Percentiles rank a stretch among this genome's conserved stretches.
Conservation (phyloP, 2,888 invertebrate genomes). For the Erebia ligea region DNA sequence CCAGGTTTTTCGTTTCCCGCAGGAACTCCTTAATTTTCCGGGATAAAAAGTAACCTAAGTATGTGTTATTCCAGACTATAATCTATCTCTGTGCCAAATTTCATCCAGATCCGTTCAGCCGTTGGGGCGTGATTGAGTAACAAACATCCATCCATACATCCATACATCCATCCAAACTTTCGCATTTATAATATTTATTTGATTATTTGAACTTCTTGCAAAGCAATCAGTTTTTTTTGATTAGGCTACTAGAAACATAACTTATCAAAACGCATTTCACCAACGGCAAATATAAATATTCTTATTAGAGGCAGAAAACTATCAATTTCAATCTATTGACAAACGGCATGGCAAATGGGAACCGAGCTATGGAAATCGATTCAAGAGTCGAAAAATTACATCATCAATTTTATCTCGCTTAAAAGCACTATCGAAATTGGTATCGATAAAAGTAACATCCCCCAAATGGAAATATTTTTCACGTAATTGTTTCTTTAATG, state of each 20-base stretch:
- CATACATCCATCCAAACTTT: too few relatives aligned
- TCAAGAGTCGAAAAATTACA: slow-evolving; percentile 68
- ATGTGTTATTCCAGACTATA: too few relatives aligned
- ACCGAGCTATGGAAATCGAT: slow-evolving; percentile 61
- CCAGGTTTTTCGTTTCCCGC: too few relatives aligned
- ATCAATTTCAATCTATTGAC: slow-evolving; percentile 34
- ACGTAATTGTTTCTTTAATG: slow-evolving; percentile 71
- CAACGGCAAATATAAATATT: slow-evolving; percentile 14
- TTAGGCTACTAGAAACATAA: background rate
- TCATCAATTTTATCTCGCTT: slow-evolving; percentile 66
- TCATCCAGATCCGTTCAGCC: too few relatives aligned
- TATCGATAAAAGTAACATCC: slow-evolving; percentile 68
- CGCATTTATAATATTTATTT: too few relatives aligned
- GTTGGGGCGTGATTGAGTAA: too few relatives aligned
- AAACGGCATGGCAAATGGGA: slow-evolving; percentile 55
- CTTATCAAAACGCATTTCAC: slow-evolving; percentile 1
- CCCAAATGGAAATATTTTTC: slow-evolving; percentile 72
- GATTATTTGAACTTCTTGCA: too few relatives aligned
- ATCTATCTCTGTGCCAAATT: too few relatives aligned
- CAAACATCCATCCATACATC: too few relatives aligned
- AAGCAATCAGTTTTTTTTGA: background rate
- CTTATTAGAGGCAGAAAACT: slow-evolving; percentile 10
- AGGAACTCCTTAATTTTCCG: too few relatives aligned
- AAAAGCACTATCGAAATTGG: slow-evolving; percentile 77
- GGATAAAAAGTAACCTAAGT: too few relatives aligned